These are phyloP conservation scores for Zaprionus tsacasi DNA, from an alignment of 1,140 invertebrate genomes.

Conservation along the genomic window DNA sequence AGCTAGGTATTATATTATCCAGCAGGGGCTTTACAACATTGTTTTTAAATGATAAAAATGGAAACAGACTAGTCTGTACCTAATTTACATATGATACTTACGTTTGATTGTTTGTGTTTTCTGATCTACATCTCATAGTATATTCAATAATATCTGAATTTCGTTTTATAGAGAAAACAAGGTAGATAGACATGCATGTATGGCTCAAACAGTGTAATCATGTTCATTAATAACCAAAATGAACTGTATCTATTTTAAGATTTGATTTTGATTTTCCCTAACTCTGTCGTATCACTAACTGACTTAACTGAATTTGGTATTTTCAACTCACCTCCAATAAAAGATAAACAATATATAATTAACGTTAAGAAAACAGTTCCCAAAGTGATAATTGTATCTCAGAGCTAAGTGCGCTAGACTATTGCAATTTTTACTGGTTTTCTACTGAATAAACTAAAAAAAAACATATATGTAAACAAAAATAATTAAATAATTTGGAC, in stretches of 20 bases:
- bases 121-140: background rate
- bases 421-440: background rate
- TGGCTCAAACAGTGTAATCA: no score
- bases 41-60: background rate
- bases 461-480: background rate
- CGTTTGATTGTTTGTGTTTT: background rate
- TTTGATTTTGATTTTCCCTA: no score
- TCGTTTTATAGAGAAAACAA: background rate
- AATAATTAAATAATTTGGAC: background rate
- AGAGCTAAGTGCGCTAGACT: background rate
- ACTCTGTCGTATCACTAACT: no score
- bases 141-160: background rate
- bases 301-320: no score
- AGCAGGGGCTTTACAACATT: background rate
- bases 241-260: no score
- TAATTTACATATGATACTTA: background rate
- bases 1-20: background rate
- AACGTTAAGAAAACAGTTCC: background rate
- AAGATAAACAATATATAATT: no score
- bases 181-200: background rate
- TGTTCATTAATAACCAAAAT: no score
- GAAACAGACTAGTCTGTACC: background rate
- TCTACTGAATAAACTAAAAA: background rate
- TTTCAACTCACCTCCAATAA: no score
- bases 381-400: background rate